Base-by-base conservation (phyloP, 1,140 invertebrate genomes). In the Anadara kagoshimensis region DNA sequence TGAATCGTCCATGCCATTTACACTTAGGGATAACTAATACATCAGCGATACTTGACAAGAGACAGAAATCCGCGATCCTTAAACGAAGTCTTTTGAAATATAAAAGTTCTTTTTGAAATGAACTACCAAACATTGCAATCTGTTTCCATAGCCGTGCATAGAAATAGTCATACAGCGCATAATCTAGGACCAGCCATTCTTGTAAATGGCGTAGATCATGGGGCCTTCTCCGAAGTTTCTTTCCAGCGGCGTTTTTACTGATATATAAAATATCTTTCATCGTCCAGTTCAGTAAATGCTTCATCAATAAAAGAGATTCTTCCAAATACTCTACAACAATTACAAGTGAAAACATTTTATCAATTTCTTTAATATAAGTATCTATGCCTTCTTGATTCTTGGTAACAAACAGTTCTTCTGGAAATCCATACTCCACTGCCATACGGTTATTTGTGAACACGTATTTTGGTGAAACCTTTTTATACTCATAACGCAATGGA, bases 241-340 rank as follows among this genome's bases (percentile, higher is more conserved):
- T 59, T 36, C 29, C 7, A 5, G 64, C 61, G 0, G 69, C 29
- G 54, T 80, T 77, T 22, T 66, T 36, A n/a, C 69, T 64, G 10
- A 76, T n/a, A 43, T 79, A 80, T 1, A 89, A 69, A 8, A 92
- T 79, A 62, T 91, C 85, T 45, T 87, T 84, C 10, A 88, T 73
- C 16, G 88, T 78, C 91, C 91, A 92, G 66, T 87, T 89, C 44
- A 92, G 85, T 1, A 88, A 57, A 63, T 90, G 76, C 20, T 81
- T 82, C 63, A 92, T 78, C 12, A 91, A 78, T 36, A 92, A 83
- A 26, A 91, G 75, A 8, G 91, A 91, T 74, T 91, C 90, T 64
- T 91, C 90, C 79, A 91, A 89, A 58, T 88, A 84, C 74, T 92
- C 91, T 2, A 89, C 81, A 11, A 92, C 87, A 87, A 92, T 86